Base-by-base conservation (phyloP, 2,888 invertebrate genomes). In the Girardia tigrina region DNA sequence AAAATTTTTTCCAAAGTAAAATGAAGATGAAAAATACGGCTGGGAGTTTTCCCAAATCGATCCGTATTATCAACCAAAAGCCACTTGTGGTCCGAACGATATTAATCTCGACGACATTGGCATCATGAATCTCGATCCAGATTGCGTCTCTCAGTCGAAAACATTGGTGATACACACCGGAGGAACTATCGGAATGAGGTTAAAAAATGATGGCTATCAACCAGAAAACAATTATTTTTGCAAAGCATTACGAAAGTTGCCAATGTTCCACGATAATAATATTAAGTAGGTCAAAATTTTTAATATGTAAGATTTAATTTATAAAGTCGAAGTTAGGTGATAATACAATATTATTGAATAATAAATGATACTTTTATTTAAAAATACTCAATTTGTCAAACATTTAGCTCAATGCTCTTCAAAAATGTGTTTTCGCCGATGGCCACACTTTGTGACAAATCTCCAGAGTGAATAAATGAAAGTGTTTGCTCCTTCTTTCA, bases 131-230 rank as follows among this genome's bases (percentile, higher is more conserved):
- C 36, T 36, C 16, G 36, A 36, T 36, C 36, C 36, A 12, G 36
- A 36, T 36, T 36, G 36, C 16, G 16, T 16, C 8, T 36, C 36
- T 12, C 36, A 36, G 16, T 36, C 36, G 36, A 23, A 77, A 70
- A 91, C 94, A 0, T 86, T 94, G 76, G 94, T 94, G 36, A 86
- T 97, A 28, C 95, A 94, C 82, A 93, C 94, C 0, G 95, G 95
- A 0, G 95, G 95, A 1, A 97, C 95, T 0, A 94, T 97, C 81
- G 95, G 95, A 4, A 72, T 72, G 72, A 14, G 27, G n/a, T 28
- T 28, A 28, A 27, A 26, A 28, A 16, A 14, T 4, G 72, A 28
- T n/a, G 72, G 26, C 4, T 72, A 72, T 26, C 72, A 27, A 26
- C 72, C 72, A 8, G 6, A 72, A 28, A 28, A n/a, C 28, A 72